Percentiles rank a stretch among this genome's conserved stretches.
Evolutionary conservation across 1,140 invertebrate genomes (phyloP).

Genomic region (Zaprionus nigranus): DNA sequence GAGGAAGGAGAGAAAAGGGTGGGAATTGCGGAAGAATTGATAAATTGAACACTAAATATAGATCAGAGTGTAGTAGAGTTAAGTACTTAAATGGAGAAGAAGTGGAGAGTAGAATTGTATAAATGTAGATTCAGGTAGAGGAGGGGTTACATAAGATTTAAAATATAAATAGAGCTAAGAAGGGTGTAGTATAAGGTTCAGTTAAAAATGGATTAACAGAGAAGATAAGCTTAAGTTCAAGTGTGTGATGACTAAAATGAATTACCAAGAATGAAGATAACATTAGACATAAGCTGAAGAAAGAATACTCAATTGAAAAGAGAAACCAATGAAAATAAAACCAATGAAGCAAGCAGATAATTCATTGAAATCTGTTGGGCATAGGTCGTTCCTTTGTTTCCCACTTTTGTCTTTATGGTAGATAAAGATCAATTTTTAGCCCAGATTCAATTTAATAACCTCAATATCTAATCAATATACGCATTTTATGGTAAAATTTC

Average conservation of each 20-base stretch:
- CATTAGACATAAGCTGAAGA: not conserved
- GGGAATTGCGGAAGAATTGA: not conserved
- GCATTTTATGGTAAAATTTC: constrained; percentile 3
- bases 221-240: not conserved
- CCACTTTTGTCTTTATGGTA: not conserved
- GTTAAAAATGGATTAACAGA: not conserved
- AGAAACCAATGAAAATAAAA: not conserved
- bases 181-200: not conserved
- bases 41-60: not conserved
- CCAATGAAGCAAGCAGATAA: not conserved
- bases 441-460: not conserved
- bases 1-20: not conserved
- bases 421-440: not conserved
- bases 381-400: not conserved
- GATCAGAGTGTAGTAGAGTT: not conserved
- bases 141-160: not conserved
- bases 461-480: not conserved
- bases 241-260: not conserved
- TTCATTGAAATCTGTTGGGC: too few species aligned
- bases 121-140: not conserved
- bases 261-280: not conserved
- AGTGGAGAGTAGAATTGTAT: not conserved
- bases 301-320: not conserved
- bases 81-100: not conserved
- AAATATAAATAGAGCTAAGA: not conserved